These are phyloP conservation scores for Halcyon badia DNA, from an alignment of 2,797 vertebrate genomes.

Conservation along the genomic window DNA sequence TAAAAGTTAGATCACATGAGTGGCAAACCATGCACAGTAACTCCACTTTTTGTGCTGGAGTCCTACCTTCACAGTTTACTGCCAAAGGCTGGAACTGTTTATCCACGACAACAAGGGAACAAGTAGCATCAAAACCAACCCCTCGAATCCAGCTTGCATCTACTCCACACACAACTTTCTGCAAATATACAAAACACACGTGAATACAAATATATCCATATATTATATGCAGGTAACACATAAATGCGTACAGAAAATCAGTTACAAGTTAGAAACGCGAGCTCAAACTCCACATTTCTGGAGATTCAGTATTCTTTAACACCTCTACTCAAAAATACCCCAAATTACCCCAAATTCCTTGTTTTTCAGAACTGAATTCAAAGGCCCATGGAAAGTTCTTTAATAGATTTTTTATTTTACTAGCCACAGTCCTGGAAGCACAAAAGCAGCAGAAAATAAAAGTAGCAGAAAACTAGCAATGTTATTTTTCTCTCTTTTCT, in stretches of 20 bases:
- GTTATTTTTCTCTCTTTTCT: neutral
- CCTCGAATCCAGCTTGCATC: constrained; percentile 84
- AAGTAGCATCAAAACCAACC: constrained; percentile 94
- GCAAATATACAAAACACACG: constrained; percentile 28
- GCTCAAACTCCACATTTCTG: neutral
- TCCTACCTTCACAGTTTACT: constrained; percentile 87
- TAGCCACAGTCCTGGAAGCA: neutral
- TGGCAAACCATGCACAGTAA: neutral
- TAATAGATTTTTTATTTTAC: neutral
- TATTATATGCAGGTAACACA: neutral
- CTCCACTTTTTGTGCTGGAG: neutral
- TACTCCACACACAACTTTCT: constrained; percentile 86
- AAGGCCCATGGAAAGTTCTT: neutral
- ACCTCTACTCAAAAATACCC: neutral
- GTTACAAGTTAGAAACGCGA: neutral
- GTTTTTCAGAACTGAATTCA: neutral
- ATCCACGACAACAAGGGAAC: constrained; percentile 94
- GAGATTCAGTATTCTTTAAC: neutral
- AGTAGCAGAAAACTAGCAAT: neutral
- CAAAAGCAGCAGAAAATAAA: neutral
- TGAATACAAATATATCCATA: neutral
- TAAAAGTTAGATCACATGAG: neutral
- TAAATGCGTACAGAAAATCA: neutral
- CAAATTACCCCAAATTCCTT: neutral
- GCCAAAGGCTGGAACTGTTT: constrained; percentile 87